Evolutionary conservation across 2,113 vertebrate genomes (phyloP).

Genomic region (Hippopotamus amphibius): DNA sequence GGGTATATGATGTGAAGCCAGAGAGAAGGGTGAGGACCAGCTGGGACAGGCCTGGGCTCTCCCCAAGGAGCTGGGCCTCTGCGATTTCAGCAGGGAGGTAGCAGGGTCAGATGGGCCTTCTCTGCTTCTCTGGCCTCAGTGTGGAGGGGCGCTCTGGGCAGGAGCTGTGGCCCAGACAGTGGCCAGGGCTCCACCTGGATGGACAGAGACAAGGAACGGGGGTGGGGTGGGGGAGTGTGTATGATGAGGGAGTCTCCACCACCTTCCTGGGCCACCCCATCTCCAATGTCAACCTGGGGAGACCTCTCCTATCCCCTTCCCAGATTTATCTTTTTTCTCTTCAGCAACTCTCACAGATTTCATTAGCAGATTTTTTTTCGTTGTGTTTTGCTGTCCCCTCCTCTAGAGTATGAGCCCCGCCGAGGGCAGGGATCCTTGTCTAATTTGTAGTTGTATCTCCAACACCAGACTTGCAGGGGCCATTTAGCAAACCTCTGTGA

Average conservation of each 20-base stretch:
- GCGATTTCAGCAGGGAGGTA: background rate
- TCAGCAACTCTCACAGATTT: background rate
- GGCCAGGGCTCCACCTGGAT: background rate
- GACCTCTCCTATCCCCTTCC: background rate
- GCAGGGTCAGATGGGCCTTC: background rate
- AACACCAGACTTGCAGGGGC: background rate
- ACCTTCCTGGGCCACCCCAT: background rate
- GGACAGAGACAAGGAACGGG: background rate
- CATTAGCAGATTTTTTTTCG: background rate
- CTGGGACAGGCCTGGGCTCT: background rate
- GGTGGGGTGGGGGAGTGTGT: accelerated
- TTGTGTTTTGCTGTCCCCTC: background rate
- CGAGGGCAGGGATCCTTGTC: background rate
- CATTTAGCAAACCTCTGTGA: background rate
- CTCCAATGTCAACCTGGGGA: accelerated
- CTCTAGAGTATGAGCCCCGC: accelerated
- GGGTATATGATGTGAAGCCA: background rate
- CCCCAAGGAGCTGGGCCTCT: background rate
- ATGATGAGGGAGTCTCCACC: background rate
- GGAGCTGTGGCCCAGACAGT: background rate
- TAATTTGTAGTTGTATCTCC: background rate
- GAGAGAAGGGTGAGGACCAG: background rate
- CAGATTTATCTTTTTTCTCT: background rate
- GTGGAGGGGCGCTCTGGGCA: background rate
- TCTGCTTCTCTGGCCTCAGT: background rate